These are phyloP conservation scores for Sycophila sp. DNA, from an alignment of 1,140 invertebrate species.

Conservation along the genomic window DNA sequence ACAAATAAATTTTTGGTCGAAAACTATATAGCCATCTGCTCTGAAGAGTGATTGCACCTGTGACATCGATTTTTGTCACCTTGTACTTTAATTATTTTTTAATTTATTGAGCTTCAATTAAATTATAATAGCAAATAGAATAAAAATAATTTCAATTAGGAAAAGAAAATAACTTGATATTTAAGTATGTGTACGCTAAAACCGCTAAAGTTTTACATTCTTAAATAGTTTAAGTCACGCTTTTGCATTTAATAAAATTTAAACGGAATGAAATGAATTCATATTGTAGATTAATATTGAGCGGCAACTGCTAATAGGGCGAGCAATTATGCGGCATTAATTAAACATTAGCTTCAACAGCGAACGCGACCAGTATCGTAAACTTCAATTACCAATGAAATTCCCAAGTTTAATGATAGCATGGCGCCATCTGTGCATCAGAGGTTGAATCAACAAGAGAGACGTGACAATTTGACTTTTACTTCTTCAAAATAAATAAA, in stretches of 20 bases:
- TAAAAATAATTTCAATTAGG: too few species aligned
- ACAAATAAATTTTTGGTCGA: neutral
- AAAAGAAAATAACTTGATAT: too few species aligned
- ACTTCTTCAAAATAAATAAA: too few species aligned
- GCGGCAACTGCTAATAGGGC: slow-evolving; percentile 57
- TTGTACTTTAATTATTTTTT: too few species aligned
- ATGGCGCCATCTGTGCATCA: neutral
- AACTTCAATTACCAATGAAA: slow-evolving; percentile 15
- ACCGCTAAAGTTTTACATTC: slow-evolving; percentile 43
- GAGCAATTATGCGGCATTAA: slow-evolving; percentile 60
- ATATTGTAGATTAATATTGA: slow-evolving; percentile 65
- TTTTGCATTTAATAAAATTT: slow-evolving; percentile 64
- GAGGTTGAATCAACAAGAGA: too few species aligned
- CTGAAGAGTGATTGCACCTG: too few species aligned
- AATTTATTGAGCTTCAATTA: too few species aligned
- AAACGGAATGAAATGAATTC: slow-evolving; percentile 63
- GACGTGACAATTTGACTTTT: too few species aligned
- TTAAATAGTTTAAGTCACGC: slow-evolving; percentile 45
- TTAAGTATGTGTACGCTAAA: too few species aligned
- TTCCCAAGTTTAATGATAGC: neutral
- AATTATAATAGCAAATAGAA: too few species aligned
- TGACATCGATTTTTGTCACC: too few species aligned
- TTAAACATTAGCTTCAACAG: slow-evolving; percentile 56
- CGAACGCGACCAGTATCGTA: slow-evolving; percentile 8
- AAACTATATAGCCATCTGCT: neutral